Conservation (phyloP, 1,140 invertebrate species). For the Yoshiicerus persimilis region DNA sequence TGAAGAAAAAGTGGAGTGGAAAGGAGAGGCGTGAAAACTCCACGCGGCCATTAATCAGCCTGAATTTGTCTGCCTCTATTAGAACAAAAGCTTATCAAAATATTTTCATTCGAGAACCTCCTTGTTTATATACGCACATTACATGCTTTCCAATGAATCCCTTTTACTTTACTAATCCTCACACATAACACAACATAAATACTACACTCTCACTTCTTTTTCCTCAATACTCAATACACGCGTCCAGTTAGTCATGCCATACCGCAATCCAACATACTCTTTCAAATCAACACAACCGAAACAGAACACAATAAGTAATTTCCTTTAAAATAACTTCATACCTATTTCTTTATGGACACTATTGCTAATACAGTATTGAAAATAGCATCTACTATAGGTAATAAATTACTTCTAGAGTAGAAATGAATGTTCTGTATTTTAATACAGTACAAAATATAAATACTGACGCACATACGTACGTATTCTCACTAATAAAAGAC, state of each 20-base stretch:
- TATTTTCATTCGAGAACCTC: constrained; percentile 17
- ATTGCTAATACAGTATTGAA: too few species aligned
- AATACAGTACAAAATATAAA: background rate
- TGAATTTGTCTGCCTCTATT: constrained; percentile 34
- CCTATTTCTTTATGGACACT: background rate
- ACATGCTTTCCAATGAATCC: background rate
- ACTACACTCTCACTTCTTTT: background rate
- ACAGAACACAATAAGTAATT: background rate
- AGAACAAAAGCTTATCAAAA: constrained; percentile 36
- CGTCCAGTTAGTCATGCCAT: background rate
- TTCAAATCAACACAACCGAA: background rate
- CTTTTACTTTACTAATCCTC: background rate
- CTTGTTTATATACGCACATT: constrained; percentile 21
- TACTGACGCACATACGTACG: background rate
- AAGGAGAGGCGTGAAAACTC: constrained; percentile 32
- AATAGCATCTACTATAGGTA: too few species aligned
- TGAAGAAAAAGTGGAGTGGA: constrained; percentile 17
- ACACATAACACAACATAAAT: background rate
- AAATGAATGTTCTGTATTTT: background rate
- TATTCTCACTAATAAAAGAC: too few species aligned
- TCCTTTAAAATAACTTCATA: background rate
- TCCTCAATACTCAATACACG: background rate
- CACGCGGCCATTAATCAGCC: constrained; percentile 32
- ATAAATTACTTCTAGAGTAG: background rate
- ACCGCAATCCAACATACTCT: background rate